Evolutionary conservation across 2,797 vertebrate species (phyloP), one percentile per base, ranked within the genome.

Genomic region (Protonibea diacanthus): DNA sequence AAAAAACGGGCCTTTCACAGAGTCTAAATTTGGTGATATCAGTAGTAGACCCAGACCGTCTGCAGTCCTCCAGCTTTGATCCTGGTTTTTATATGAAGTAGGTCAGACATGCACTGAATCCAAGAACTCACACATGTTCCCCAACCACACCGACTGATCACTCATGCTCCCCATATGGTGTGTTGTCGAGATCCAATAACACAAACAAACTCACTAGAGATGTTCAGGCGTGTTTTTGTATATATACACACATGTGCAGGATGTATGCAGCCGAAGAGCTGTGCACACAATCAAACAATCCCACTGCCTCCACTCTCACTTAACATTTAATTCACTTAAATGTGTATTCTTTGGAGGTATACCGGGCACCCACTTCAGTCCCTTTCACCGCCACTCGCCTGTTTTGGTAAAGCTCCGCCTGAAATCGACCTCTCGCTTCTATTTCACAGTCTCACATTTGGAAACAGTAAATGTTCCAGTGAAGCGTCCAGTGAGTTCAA

Each of bases 51-150:
- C 33, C 56, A 76, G 71, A 81, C 58, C 14, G 47, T 75, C 78
- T 82, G 60, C 69, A 25, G 40, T 20, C 20, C 45, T 51, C 0
- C 64, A 83, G 58, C 74, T 84, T 83, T 84, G 74, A 87, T 85
- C 76, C 80, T 71, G 61, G 6, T 38, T 86, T 84, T 78, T 71
- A 86, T 75, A 68, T 63, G 59, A 44, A 75, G 61, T 49, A 55
- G 33, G 81, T 86, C 83, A 82, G 79, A 87, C 69, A 64, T 68
- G 66, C 68, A 74, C 59, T 67, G 42, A 66, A 49, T 85, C 78
- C 52, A 84, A 85, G 71, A 89, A 88, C 87, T 82, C 80, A 71
- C 87, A 90, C 56, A 67, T 89, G 90, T 83, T 84, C 84, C 80
- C 66, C 77, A 86, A 84, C 76, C 59, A 51, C 78, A 59, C 55